Conservation (phyloP, 2,797 vertebrate genomes). For the Neopelma chrysocephalum region DNA sequence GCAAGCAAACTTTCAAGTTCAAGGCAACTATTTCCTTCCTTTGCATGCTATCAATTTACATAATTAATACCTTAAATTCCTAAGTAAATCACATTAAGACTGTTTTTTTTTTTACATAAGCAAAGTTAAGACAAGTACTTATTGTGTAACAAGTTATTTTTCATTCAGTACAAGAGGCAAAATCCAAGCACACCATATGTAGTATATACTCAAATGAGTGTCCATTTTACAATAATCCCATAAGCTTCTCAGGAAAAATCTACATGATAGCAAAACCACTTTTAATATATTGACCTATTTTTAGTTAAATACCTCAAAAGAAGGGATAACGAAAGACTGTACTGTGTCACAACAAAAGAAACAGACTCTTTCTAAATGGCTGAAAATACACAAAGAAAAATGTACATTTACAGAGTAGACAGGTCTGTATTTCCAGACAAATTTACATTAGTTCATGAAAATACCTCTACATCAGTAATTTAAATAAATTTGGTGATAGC, state of each 20-base stretch:
- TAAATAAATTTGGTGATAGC: neutral
- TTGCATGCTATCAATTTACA: neutral
- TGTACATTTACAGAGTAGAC: neutral
- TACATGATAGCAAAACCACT: neutral
- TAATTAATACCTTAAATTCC: neutral
- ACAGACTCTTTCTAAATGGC: neutral
- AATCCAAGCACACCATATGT: neutral
- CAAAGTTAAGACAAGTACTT: neutral
- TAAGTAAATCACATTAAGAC: neutral
- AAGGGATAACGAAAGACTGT: neutral
- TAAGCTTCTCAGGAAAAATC: constrained; percentile 43
- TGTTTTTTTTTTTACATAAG: neutral
- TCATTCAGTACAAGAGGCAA: neutral
- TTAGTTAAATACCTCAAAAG: constrained; percentile 19
- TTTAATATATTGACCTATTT: constrained; percentile 35
- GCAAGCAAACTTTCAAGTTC: neutral
- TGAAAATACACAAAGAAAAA: neutral
- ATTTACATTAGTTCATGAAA: neutral
- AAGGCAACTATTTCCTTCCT: neutral
- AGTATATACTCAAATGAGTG: neutral
- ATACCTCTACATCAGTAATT: neutral
- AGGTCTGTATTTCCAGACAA: neutral
- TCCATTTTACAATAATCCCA: constrained; percentile 46
- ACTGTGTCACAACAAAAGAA: neutral
- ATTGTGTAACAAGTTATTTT: neutral